Base-by-base conservation (phyloP, 2,888 invertebrate genomes). In the Dynastes maya region DNA sequence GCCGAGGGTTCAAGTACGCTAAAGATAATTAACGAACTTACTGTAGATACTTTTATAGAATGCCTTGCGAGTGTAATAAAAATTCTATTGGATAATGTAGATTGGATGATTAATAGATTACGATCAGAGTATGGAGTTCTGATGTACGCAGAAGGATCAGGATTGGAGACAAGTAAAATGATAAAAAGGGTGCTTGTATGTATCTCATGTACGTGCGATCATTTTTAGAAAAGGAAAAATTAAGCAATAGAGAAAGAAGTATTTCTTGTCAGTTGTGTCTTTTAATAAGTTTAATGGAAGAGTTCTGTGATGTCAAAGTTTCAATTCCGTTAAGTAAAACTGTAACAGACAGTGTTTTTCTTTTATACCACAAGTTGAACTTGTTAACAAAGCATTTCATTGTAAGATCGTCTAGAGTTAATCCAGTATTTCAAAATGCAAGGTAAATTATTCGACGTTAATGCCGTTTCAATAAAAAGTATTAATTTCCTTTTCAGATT, bases 311-410 rank as follows among this genome's bases (percentile, higher is more conserved):
- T 80, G 88, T 90, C 6, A 88, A 89, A 40, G 86, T 92, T 29
- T 90, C 90, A 0, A 86, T 91, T n/a, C 92, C 92, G 0, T 88
- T 89, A 55, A 90, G 91, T 79, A 93, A 93, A 82, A 87, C 87
- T 2, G 86, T 92, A 2, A 90, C 93, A 72, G 91, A 91, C 83
- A 89, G 91, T 80, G 85, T 92, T 13, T 90, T 91, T 61, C 89
- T 89, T 76, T 87, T 91, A 53, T 94, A 91, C 84, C 89, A 87
- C 16, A 89, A 91, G 67, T 85, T 93, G 4, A 91, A 89, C 76
- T 89, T 89, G 75, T 86, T 93, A 40, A 90, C 92, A 0, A 93
- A 91, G 85, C 92, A 93, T 87, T 93, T 93, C 82, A 86, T 89
- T 22, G 83, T 84, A 8, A 89, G 91, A 80, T 91, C 91, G 11